These are phyloP conservation scores for Sebastes variabilis DNA, from an alignment of 2,797 vertebrate species.

Conservation along the genomic window DNA sequence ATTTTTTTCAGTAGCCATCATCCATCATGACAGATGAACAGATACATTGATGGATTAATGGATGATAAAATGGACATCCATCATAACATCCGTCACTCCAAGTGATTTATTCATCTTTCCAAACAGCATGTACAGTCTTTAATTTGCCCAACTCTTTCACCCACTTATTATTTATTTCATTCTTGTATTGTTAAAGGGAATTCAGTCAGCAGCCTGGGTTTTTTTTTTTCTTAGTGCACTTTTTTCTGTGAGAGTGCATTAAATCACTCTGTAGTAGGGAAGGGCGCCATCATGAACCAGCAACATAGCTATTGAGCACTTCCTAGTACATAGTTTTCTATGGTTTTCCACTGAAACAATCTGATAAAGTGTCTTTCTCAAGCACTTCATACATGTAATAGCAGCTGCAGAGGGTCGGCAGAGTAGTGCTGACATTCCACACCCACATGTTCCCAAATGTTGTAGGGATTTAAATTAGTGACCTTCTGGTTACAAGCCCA, in stretches of 20 bases:
- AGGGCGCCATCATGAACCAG: background rate
- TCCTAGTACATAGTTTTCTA: background rate
- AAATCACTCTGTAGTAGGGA: background rate
- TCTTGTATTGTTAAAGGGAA: background rate
- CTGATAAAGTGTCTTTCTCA: background rate
- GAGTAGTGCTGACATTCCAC: constrained; percentile 8
- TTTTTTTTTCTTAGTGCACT: background rate
- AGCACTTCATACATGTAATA: background rate
- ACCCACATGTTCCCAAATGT: constrained; percentile 9
- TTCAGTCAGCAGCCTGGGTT: background rate
- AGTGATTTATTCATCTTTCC: constrained; percentile 16
- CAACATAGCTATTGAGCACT: background rate
- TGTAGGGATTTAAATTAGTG: constrained; percentile 34
- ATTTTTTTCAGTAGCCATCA: background rate
- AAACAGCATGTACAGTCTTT: constrained; percentile 3
- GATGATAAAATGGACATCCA: constrained; percentile 23
- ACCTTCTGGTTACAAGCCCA: constrained; percentile 33
- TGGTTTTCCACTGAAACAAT: background rate
- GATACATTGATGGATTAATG: constrained; percentile 13
- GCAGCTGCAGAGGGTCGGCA: background rate
- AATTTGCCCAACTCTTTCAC: background rate
- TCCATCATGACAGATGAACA: background rate
- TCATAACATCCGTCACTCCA: constrained; percentile 11
- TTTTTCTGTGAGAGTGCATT: background rate
- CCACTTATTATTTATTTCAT: background rate